A percentile compares a stretch with the other conserved stretches of the same genome.
Conservation (phyloP, 2,113 vertebrate genomes). For the Corydoras sp. region DNA sequence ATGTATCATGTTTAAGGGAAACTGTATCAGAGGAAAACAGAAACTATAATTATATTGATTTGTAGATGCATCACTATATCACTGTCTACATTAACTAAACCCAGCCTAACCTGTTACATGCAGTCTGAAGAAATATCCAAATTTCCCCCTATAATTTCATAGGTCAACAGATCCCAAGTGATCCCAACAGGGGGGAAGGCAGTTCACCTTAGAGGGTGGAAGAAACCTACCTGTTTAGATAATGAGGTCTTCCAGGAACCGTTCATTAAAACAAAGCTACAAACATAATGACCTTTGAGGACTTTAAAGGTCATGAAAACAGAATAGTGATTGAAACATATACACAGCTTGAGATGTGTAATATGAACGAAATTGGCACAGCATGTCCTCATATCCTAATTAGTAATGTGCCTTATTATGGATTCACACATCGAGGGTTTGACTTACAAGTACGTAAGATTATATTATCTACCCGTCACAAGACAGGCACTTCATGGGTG, state of each 20-base stretch:
- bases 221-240: conserved; percentile 58
- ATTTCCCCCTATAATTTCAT: conserved; percentile 46
- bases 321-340: background rate
- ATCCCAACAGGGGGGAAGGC: conserved; percentile 46
- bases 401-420: no score
- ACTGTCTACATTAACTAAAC: background rate
- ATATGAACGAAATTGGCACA: no score
- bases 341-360: background rate
- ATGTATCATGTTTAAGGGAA: no score
- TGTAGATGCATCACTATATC: no score
- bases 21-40: no score
- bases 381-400: no score
- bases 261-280: conserved; percentile 42
- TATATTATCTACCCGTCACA: no score
- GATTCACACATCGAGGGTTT: no score
- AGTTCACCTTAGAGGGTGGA: conserved; percentile 58
- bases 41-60: no score
- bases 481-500: no score
- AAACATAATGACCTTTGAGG: conserved; percentile 41
- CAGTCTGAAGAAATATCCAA: background rate
- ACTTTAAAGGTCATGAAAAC: conserved; percentile 37
- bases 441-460: no score
- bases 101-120: background rate
- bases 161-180: conserved; percentile 65
- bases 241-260: conserved; percentile 66